These are phyloP conservation scores for Peromyscus californicus DNA, from an alignment of 2,113 vertebrate species.

Conservation along the genomic window DNA sequence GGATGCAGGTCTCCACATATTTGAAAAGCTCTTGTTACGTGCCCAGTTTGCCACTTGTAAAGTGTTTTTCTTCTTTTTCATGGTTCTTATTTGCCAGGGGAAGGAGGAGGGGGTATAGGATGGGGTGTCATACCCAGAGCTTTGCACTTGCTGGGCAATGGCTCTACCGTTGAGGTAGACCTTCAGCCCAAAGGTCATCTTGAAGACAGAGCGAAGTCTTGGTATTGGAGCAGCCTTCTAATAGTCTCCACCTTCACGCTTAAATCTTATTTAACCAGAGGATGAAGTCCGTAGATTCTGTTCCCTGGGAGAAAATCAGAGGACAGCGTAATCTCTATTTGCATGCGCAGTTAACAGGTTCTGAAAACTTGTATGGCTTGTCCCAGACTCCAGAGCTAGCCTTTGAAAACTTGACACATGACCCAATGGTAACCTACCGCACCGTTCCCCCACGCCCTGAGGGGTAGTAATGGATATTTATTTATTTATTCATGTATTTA, in stretches of 20 bases:
- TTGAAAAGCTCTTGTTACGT: neutral
- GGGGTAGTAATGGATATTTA: neutral
- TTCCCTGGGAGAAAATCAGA: neutral
- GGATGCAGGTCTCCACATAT: neutral
- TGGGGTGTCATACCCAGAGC: neutral
- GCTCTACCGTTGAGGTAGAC: neutral
- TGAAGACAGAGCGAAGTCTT: neutral
- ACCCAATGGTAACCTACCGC: neutral
- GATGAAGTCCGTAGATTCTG: neutral
- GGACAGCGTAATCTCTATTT: neutral
- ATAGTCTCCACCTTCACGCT: neutral
- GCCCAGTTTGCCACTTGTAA: neutral
- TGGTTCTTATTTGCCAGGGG: neutral
- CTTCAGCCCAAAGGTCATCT: neutral
- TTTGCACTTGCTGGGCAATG: neutral
- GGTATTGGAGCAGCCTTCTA: neutral
- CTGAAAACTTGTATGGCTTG: neutral
- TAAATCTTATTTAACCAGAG: neutral
- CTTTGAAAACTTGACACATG: neutral
- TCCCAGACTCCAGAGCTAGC: neutral
- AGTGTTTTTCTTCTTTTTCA: neutral
- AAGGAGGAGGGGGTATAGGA: neutral
- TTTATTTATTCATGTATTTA: neutral
- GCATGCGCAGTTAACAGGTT: neutral
- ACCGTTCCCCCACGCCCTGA: too few species aligned